These are phyloP conservation scores for Daktulosphaira vitifoliae DNA, from an alignment of 1,140 invertebrate genomes.

Conservation along the genomic window DNA sequence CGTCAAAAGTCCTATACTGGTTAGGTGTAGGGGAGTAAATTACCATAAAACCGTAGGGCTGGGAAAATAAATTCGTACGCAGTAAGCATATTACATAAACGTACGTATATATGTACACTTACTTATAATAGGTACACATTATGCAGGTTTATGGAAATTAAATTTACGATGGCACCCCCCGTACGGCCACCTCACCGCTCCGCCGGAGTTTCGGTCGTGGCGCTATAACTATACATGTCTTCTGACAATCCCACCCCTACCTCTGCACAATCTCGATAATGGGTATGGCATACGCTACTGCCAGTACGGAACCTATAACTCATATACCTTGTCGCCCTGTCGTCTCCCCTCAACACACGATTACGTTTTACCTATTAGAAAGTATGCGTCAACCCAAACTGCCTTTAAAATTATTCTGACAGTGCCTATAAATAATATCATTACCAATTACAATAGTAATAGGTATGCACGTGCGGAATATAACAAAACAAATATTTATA, in stretches of 20 bases:
- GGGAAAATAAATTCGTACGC: not conserved
- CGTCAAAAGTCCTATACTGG: not conserved
- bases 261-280: slow-evolving; percentile 24
- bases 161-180: slow-evolving; percentile 16
- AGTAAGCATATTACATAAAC: not conserved
- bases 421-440: no score
- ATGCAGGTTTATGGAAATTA: slow-evolving; percentile 30
- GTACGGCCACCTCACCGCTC: not conserved
- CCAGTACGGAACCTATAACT: slow-evolving; percentile 23
- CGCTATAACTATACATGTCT: not conserved
- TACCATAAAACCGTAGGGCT: not conserved
- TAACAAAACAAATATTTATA: no score
- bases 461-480: no score
- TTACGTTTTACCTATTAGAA: no score
- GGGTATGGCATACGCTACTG: not conserved
- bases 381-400: no score
- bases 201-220: not conserved
- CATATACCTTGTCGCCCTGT: not conserved
- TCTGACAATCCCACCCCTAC: not conserved
- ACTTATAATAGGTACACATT: slow-evolving; percentile 2
- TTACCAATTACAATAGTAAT: no score
- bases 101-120: not conserved
- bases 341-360: no score
- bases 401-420: no score
- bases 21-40: not conserved